Base-by-base conservation (phyloP, 2,113 vertebrate species). In the Lamprotornis superbus region DNA sequence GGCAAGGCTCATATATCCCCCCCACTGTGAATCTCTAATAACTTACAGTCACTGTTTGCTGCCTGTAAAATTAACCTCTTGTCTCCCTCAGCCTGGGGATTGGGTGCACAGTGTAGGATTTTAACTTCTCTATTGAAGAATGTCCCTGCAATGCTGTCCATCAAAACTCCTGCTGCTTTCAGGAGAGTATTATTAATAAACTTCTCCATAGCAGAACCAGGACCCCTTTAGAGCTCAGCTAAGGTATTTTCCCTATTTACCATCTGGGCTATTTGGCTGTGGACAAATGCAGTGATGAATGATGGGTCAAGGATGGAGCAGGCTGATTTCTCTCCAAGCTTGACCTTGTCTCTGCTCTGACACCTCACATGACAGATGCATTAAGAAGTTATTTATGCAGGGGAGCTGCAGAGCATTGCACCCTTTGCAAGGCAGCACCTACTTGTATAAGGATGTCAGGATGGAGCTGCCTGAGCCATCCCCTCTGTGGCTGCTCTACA, bases 211-310 rank as follows among this genome's bases (percentile, higher is more conserved):
- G 89, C 56, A 97, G 90, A 90, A 95, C 73, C 59, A 59, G 73
- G 79, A 90, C 61, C 50, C 50, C 88, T 94, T 90, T n/a, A 70
- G 90, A 94, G 81, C 90, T 78, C 92, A 55, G 67, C 68, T 56
- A 90, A 92, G 77, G 78, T 60, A 65, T 94, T 95, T 95, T 82
- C 70, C 94, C 49, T 81, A 74, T 83, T 96, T 95, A 79, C 53
- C 92, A 97, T 95, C 95, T 85, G 92, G 73, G 74, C 59, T 92
- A 63, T 50, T 89, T 71, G 85, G 77, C 82, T 93, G 80, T 95
- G 93, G 94, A 97, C 96, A 96, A 96, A 92, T 91, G 68, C 86
- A 91, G 71, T 97, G 97, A 96, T 95, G 93, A 97, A 97, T 97
- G 95, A 94, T 4, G 10, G 96, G 96, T 97, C 96, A 96, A 87